Conservation (phyloP, 2,797 vertebrate genomes). For the Scolopax bukidnonensis region DNA sequence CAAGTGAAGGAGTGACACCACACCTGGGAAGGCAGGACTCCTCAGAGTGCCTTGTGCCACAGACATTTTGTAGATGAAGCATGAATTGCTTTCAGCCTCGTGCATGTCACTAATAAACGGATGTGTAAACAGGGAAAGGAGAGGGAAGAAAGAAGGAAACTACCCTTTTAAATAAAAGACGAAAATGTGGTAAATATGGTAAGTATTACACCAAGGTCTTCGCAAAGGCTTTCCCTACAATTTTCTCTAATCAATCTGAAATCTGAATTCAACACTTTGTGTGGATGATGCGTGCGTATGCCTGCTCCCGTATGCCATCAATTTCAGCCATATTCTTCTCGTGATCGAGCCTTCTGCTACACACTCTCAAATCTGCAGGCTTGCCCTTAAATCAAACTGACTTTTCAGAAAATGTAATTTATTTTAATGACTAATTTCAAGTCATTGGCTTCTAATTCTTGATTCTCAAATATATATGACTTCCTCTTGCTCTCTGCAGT, state of each 20-base stretch:
- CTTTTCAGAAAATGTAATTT: slow-evolving; percentile 54
- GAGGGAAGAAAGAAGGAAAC: slow-evolving; percentile 83
- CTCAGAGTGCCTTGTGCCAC: background rate
- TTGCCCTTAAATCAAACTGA: slow-evolving; percentile 69
- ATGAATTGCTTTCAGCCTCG: slow-evolving; percentile 58
- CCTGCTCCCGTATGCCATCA: slow-evolving; percentile 55
- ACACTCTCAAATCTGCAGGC: slow-evolving; percentile 64
- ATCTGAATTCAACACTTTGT: slow-evolving; percentile 69
- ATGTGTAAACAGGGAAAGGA: slow-evolving; percentile 83
- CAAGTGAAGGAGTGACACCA: background rate
- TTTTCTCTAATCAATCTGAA: slow-evolving; percentile 72
- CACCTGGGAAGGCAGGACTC: background rate
- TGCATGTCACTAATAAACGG: slow-evolving; percentile 78
- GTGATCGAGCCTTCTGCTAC: slow-evolving; percentile 74
- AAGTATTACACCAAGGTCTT: slow-evolving; percentile 70
- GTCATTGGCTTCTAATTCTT: slow-evolving; percentile 55
- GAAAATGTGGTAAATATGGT: slow-evolving; percentile 83
- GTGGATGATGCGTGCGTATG: slow-evolving; percentile 23
- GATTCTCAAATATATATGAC: slow-evolving; percentile 60
- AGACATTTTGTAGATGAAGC: slow-evolving; percentile 29
- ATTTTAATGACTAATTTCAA: slow-evolving; percentile 65
- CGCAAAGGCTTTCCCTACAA: slow-evolving; percentile 64
- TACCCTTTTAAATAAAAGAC: slow-evolving; percentile 83
- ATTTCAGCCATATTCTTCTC: slow-evolving; percentile 43
- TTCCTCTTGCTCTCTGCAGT: slow-evolving; percentile 70